A percentile compares a stretch with the other conserved stretches of the same genome.
Evolutionary conservation across 2,888 invertebrate species (phyloP).

Genomic region (Lasioglossum oenotherae): DNA sequence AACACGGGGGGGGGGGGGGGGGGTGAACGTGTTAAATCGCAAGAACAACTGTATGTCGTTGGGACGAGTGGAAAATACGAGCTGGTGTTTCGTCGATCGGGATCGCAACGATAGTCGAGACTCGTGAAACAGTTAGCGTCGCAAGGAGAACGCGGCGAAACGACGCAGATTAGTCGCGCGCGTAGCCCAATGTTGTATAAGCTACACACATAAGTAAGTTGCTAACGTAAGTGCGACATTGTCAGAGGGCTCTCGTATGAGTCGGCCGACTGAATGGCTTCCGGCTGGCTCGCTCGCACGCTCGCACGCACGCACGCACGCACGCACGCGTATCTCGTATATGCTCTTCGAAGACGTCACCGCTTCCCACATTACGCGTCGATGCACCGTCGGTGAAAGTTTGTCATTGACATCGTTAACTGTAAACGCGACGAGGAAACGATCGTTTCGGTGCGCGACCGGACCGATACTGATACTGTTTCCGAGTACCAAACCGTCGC

Average conservation of each 20-base stretch:
- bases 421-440: neutral
- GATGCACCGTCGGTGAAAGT: conserved; percentile 40
- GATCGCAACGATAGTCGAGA: neutral
- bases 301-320: neutral
- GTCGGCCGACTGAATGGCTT: conserved; percentile 53
- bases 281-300: conserved; percentile 21
- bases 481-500: neutral
- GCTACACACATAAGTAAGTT: conserved; percentile 31
- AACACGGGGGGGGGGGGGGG: neutral
- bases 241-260: conserved; percentile 44
- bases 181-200: conserved; percentile 28
- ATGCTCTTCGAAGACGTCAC: conserved; percentile 33
- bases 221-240: conserved; percentile 61
- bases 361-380: conserved; percentile 13
- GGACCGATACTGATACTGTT: neutral
- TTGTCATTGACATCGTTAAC: conserved; percentile 13
- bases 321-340: conserved; percentile 31
- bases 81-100: neutral
- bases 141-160: neutral
- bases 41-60: neutral
- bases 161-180: conserved; percentile 26
- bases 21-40: neutral
- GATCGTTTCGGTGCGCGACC: conserved; percentile 4
- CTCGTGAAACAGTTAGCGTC: conserved; percentile 3
- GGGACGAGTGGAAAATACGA: neutral